Base-by-base conservation (phyloP, 2,888 invertebrate genomes). In the Luffia ferchaultella region DNA sequence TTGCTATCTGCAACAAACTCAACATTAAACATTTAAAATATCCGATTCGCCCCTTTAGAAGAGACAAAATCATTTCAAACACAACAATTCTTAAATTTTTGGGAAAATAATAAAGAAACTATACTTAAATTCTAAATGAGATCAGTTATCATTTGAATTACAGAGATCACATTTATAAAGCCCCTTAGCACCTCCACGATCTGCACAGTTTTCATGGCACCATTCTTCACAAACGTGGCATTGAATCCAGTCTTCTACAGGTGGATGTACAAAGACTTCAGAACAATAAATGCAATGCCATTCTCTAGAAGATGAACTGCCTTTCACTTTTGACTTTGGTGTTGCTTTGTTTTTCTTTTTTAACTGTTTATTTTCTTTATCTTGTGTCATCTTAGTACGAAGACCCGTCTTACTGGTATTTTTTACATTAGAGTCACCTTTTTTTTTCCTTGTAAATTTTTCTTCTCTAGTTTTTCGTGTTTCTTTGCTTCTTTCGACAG, bases 211-310 rank as follows among this genome's bases (percentile, higher is more conserved):
- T n/a, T 42, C 43, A n/a, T 42, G 43, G 43, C 43, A 42, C 43
- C 43, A 42, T 42, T n/a, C 45, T 20, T 50, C 48, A 42, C 45
- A 48, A 20, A 17, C 45, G 53, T 15, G 18, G 50, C 50, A 50
- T 48, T 51, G 50, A 53, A 53, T 53, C 50, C 48, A 53, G 44
- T 50, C 50, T 47, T 52, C 51, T 46, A 51, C 46, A 46, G 51
- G 42, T 51, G 40, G 45, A 50, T 40, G 45, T 20, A 51, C 52
- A 15, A 48, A 40, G 12, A 16, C 42, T 48, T 42, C 42, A 9
- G 42, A 48, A 18, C 42, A 48, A 42, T 48, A 42, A 18, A 48
- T 48, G 17, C 18, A 48, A 42, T 48, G 48, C 48, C 42, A 48
- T 2, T 48, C 42, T 49, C 52, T 52, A 44, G 48, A 41, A 43